Conservation (phyloP, 2,797 vertebrate species). For the Cuculus canorus region DNA sequence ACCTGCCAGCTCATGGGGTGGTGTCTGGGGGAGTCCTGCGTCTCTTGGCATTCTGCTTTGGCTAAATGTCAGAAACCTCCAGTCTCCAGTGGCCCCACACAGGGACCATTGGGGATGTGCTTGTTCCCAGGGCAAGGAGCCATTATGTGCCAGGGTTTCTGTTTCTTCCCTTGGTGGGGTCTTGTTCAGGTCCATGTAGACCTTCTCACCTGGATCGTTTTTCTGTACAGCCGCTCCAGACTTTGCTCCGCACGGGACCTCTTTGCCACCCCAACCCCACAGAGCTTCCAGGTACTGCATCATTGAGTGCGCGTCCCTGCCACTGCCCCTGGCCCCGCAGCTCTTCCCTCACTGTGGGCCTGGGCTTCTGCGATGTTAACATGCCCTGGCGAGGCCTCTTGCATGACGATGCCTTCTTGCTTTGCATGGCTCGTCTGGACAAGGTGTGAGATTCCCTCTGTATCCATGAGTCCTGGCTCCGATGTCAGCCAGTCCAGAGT, state of each 20-base stretch:
- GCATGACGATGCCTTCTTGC: neutral
- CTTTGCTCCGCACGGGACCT: constrained; percentile 74
- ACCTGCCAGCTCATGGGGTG: neutral
- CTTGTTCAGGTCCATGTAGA: neutral
- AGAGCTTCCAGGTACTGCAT: constrained; percentile 87
- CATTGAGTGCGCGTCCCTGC: rapidly evolving
- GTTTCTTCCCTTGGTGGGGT: neutral
- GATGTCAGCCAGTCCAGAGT: neutral
- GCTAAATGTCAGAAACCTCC: neutral
- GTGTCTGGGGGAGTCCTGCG: neutral
- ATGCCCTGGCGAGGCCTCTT: rapidly evolving
- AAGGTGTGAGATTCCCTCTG: neutral
- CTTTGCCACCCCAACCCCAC: constrained; percentile 75
- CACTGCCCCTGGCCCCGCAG: neutral
- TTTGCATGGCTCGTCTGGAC: neutral
- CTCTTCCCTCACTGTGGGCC: rapidly evolving
- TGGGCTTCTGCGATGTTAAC: neutral
- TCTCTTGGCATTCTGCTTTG: neutral
- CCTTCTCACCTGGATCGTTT: neutral
- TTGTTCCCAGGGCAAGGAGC: neutral
- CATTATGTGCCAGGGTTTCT: neutral
- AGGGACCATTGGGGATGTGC: neutral
- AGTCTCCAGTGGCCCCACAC: neutral
- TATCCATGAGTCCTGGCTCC: neutral
- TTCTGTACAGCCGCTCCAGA: constrained; percentile 79